Evolutionary conservation across 2,113 vertebrate species (phyloP).

Genomic region (Raja brachyura): DNA sequence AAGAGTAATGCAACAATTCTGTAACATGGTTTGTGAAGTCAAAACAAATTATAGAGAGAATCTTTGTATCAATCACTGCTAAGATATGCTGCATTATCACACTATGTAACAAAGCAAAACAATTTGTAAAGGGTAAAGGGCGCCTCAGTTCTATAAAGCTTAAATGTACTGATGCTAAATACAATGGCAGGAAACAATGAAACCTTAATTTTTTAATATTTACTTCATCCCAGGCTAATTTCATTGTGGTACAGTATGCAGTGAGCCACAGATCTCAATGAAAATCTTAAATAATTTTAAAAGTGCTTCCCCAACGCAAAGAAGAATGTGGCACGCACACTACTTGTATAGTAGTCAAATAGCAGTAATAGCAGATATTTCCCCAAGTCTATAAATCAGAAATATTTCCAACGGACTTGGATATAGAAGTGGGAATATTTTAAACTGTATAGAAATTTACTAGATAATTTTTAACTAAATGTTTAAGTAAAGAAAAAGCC

Average conservation of each 20-base stretch:
- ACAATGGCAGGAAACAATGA: background rate
- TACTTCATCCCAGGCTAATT: background rate
- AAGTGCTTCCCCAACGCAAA: background rate
- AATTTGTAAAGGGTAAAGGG: background rate
- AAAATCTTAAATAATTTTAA: background rate
- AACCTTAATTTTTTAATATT: background rate
- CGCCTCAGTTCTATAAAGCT: background rate
- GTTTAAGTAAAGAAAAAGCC: background rate
- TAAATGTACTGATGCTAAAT: background rate
- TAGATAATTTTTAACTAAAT: background rate
- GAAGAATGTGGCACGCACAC: background rate
- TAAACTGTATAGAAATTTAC: background rate
- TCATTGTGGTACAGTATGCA: background rate
- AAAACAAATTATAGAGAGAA: background rate
- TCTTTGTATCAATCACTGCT: background rate
- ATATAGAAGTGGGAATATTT: background rate
- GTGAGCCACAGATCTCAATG: background rate
- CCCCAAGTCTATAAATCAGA: background rate
- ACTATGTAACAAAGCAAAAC: background rate
- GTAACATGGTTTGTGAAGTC: conserved; percentile 2
- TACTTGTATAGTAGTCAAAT: background rate
- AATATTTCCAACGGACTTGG: background rate
- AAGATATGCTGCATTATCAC: background rate
- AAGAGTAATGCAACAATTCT: background rate
- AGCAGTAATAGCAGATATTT: background rate